Conservation (phyloP, 2,888 invertebrate species). For the Panopea generosa region DNA sequence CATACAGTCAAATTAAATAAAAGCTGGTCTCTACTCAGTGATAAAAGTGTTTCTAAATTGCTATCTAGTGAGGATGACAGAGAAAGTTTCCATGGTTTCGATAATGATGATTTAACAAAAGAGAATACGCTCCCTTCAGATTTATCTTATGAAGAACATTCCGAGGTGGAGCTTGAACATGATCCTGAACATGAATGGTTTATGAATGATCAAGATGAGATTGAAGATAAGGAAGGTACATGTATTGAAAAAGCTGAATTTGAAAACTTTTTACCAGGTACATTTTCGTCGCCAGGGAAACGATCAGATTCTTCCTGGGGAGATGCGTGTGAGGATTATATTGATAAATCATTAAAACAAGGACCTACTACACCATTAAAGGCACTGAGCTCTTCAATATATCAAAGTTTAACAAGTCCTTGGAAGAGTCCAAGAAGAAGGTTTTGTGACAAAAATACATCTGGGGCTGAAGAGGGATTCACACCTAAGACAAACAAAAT, state of each 20-base stretch:
- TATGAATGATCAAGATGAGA: slow-evolving; percentile 43
- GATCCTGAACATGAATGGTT: slow-evolving; percentile 71
- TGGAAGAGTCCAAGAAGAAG: slow-evolving; percentile 44
- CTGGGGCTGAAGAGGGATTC: background rate
- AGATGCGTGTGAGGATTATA: slow-evolving; percentile 71
- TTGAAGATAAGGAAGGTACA: slow-evolving; percentile 7
- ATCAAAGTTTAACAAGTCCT: slow-evolving; percentile 29
- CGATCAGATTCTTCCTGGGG: slow-evolving; percentile 75
- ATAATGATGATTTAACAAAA: slow-evolving; percentile 42
- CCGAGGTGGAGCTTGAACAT: slow-evolving; percentile 66
- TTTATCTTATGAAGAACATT: slow-evolving; percentile 67
- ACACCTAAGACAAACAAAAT: background rate
- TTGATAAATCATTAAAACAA: slow-evolving; percentile 59
- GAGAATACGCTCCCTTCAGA: slow-evolving; percentile 62
- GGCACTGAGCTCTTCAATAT: slow-evolving; percentile 14
- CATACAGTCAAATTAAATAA: slow-evolving; percentile 68
- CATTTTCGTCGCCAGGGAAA: slow-evolving; percentile 73
- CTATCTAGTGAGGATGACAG: slow-evolving; percentile 66
- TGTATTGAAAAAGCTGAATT: slow-evolving; percentile 13
- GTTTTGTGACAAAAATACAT: background rate
- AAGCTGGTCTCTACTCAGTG: slow-evolving; percentile 69
- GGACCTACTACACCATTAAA: slow-evolving; percentile 22
- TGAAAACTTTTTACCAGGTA: slow-evolving; percentile 33
- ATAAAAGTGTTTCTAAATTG: slow-evolving; percentile 65
- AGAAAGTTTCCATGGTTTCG: slow-evolving; percentile 70